Percentiles rank a stretch among this genome's conserved stretches.
These are phyloP conservation scores for Isotomurus palustris DNA, from an alignment of 2,888 invertebrate species.

Conservation along the genomic window DNA sequence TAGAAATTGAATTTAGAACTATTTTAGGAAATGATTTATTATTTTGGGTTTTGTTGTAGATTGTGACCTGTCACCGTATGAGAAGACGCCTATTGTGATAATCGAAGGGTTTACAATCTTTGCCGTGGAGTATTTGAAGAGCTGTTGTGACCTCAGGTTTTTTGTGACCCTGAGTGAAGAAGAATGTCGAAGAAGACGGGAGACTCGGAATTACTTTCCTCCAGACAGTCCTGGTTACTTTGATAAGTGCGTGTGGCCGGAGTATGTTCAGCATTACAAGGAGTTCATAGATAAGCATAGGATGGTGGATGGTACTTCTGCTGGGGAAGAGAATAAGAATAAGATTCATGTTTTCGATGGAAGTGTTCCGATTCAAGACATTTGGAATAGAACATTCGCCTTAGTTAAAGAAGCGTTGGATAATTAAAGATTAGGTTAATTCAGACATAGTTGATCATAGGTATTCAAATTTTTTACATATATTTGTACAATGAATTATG, in stretches of 20 bases:
- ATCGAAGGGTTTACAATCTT: constrained; percentile 42
- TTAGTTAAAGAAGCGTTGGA: too few relatives aligned
- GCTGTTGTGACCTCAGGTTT: constrained; percentile 38
- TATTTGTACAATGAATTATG: too few relatives aligned
- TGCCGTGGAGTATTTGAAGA: constrained; percentile 27
- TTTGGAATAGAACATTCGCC: constrained; percentile 32
- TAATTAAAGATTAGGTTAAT: too few relatives aligned
- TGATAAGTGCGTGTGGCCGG: constrained; percentile 40
- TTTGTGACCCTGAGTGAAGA: constrained; percentile 36
- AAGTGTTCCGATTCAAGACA: constrained; percentile 13
- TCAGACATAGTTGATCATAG: too few relatives aligned
- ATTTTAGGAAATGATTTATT: neutral
- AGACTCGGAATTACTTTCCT: constrained; percentile 31
- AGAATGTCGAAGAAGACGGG: constrained; percentile 29
- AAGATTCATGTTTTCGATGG: constrained; percentile 35
- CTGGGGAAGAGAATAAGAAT: too few relatives aligned
- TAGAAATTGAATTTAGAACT: constrained; percentile 1
- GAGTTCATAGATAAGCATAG: constrained; percentile 19
- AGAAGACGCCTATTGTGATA: constrained; percentile 35
- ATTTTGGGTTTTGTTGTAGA: constrained; percentile 16
- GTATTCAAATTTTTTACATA: too few relatives aligned
- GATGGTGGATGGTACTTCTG: too few relatives aligned
- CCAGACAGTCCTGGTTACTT: constrained; percentile 42
- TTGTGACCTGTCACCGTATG: constrained; percentile 33
- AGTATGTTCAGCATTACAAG: constrained; percentile 32